Base-by-base conservation (phyloP, 2,888 invertebrate species). In the Orthosia gothica region DNA sequence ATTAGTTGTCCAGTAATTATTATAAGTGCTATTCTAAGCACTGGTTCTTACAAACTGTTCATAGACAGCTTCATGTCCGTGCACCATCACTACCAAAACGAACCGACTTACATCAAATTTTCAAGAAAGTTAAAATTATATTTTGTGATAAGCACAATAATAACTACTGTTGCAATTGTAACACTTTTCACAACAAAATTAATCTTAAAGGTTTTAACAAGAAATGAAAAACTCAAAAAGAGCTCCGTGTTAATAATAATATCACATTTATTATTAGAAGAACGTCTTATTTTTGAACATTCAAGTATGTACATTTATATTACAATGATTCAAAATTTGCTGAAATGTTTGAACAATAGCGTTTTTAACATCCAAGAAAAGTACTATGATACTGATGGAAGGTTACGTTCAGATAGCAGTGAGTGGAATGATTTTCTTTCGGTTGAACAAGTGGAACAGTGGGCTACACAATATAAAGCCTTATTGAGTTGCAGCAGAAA, bases 401-500 rank as follows among this genome's bases (percentile, higher is more conserved):
- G 18, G 3, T 23, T 32, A 16, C 3, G 20, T 3, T 2, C 5
- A 49, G 55, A 57, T 45, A 45, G 18, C n/a, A 26, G 9, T 0
- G 61, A 66, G 32, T 49, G 15, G 15, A 26, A 57, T 45, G 26
- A 26, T 49, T 7, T 69, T 18, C 45, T 69, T 15, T 47, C 57
- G 0, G 20, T 55, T n/a, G 49, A 74, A 45, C 47, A 62, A 65
- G 26, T 74, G 5, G 57, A 79, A n/a, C 47, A 49, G 13, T 69
- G 74, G 62, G 58, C 69, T 40, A n/a, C 5, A 55, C 52, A 74
- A 0, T 83, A 69, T 54, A 64, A 59, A 66, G 57, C 45, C 18
- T 23, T 83, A 12, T 20, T 64, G 18, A 73, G 16, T 13, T 78
- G 81, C 58, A 70, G 65, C 40, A 78, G 40, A 32, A 63, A 58